phyloP scores from a whole-genome alignment of 2,113 vertebrate species.

The Trogon surrucura region DNA sequence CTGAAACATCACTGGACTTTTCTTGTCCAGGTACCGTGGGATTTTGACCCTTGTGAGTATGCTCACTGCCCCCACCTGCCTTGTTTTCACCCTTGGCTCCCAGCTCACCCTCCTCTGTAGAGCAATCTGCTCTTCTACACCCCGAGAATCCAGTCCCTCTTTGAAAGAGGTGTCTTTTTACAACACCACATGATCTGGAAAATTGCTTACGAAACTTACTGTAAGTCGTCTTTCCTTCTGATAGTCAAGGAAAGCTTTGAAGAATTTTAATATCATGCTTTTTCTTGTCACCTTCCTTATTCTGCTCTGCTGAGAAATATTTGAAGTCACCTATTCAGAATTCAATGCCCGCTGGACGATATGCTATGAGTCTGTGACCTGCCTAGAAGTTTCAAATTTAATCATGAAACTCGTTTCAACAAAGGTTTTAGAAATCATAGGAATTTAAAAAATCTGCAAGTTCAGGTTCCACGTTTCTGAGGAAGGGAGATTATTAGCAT shows the following conservation, averaged over 20 bases:
- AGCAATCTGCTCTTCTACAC: not conserved
- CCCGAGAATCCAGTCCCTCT: not conserved
- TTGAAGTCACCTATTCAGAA: not conserved
- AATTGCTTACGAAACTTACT: not conserved
- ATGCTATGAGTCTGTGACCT: not conserved
- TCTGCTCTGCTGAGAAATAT: not conserved
- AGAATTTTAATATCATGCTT: not conserved
- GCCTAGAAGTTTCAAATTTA: not conserved
- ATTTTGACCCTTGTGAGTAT: not conserved
- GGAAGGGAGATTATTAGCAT: not conserved
- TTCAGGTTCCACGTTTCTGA: not conserved
- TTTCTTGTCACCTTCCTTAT: not conserved
- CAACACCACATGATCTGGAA: not conserved
- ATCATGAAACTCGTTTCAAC: not conserved
- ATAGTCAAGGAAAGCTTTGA: not conserved
- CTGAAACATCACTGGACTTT: not conserved
- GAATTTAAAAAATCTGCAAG: not conserved
- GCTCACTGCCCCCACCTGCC: not conserved
- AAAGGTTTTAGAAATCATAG: not conserved
- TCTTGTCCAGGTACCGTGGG: not conserved
- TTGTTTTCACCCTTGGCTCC: not conserved
- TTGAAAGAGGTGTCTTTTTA: not conserved
- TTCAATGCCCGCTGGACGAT: not conserved
- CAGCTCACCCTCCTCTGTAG: not conserved
- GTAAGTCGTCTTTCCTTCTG: not conserved